These are phyloP conservation scores for Xylota sylvarum DNA, from an alignment of 2,888 invertebrate species.

Conservation along the genomic window DNA sequence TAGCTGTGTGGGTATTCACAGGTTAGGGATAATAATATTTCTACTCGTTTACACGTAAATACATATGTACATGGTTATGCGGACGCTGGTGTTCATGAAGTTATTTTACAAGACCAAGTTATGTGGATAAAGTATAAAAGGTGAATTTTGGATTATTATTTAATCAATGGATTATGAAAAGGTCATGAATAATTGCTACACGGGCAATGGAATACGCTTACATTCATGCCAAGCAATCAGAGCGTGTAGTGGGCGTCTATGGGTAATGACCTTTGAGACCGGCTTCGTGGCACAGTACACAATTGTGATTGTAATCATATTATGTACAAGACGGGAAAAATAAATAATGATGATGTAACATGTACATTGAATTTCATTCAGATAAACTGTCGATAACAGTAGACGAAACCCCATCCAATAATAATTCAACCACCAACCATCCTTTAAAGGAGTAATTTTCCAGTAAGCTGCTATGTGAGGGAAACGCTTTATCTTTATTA, in stretches of 20 bases:
- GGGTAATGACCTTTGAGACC: not conserved
- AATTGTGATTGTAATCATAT: not conserved
- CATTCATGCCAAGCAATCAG: not conserved
- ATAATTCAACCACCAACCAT: no score
- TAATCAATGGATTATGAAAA: slow-evolving; percentile 20
- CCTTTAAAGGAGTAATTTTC: no score
- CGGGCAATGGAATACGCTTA: not conserved
- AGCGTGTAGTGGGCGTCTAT: not conserved
- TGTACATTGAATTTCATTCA: no score
- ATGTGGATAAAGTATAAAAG: slow-evolving; percentile 7
- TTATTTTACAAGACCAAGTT: not conserved
- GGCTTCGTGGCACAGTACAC: not conserved
- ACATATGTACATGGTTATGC: not conserved
- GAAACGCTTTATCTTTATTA: no score
- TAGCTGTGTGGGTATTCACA: not conserved
- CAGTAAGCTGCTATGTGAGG: no score
- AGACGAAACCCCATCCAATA: no score
- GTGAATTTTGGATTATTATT: slow-evolving; percentile 24
- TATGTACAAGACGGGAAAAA: no score
- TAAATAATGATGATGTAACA: no score
- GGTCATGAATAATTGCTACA: slow-evolving; percentile 20
- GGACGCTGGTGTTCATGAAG: slow-evolving; percentile 1
- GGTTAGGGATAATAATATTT: slow-evolving; percentile 7
- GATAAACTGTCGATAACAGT: no score
- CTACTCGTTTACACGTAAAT: not conserved